Evolutionary conservation across 1,140 invertebrate genomes (phyloP).

Genomic region (Muscidifurax raptorellus): DNA sequence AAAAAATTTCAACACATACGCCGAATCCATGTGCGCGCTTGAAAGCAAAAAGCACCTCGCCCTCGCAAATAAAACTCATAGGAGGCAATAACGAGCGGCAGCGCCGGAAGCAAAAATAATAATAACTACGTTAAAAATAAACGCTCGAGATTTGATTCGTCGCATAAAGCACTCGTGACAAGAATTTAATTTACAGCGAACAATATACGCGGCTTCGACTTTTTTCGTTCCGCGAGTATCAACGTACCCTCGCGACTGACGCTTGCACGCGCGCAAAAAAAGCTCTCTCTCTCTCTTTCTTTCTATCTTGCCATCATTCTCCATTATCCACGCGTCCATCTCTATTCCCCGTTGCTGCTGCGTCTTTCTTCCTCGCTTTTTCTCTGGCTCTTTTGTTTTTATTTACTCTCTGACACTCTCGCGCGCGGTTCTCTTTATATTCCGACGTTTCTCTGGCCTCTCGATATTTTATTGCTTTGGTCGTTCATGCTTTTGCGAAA

Average conservation of each 20-base stretch:
- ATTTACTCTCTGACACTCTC: not conserved
- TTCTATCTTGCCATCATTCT: not conserved
- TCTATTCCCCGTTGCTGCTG: not conserved
- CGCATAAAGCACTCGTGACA: constrained; percentile 22
- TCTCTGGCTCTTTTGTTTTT: constrained; percentile 9
- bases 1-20: not conserved
- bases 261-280: not conserved
- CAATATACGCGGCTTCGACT: not conserved
- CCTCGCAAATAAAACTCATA: too few species aligned
- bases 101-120: not conserved
- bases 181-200: constrained; percentile 34
- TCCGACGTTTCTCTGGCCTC: constrained; percentile 23
- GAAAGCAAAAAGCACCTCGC: too few species aligned
- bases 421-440: constrained; percentile 42
- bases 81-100: not conserved
- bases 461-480: not conserved
- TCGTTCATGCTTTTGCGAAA: too few species aligned
- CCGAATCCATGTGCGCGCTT: too few species aligned
- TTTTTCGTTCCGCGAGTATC: constrained; percentile 17
- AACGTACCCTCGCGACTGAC: not conserved
- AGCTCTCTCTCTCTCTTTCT: not conserved
- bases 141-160: constrained; percentile 6
- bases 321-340: not conserved
- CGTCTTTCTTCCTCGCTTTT: not conserved
- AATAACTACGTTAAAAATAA: constrained; percentile 15